phyloP scores from a whole-genome alignment of 2,797 vertebrate genomes.

The Odontamblyopus rebecca region DNA sequence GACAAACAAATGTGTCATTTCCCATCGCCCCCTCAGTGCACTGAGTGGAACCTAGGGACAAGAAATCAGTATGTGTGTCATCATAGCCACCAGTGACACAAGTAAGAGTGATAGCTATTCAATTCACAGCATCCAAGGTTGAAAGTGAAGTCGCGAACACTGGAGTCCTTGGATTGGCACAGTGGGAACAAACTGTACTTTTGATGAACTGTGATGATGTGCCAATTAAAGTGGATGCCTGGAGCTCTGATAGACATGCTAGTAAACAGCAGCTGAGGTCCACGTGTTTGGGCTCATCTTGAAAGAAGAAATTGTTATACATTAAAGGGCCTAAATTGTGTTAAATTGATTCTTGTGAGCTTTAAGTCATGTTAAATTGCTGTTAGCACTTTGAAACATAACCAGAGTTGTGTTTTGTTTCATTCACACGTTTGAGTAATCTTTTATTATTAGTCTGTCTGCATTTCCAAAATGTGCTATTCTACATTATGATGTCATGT shows the following conservation, averaged over 20 bases:
- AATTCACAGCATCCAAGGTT: conserved; percentile 7
- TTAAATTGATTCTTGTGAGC: too few species aligned
- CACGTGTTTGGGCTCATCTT: conserved; percentile 16
- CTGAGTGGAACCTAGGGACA: not conserved
- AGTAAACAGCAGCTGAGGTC: conserved; percentile 45
- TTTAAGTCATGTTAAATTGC: too few species aligned
- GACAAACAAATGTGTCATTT: conserved; percentile 56
- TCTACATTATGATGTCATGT: too few species aligned
- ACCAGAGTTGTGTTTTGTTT: too few species aligned
- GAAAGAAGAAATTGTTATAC: not conserved
- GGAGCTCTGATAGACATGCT: conserved; percentile 45
- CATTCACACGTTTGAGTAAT: too few species aligned
- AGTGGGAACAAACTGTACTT: conserved; percentile 18
- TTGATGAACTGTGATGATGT: conserved; percentile 28
- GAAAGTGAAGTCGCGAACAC: conserved; percentile 16
- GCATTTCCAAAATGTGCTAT: too few species aligned
- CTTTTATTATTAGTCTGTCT: too few species aligned
- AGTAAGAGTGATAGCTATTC: not conserved
- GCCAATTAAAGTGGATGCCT: conserved; percentile 35
- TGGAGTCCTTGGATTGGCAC: not conserved
- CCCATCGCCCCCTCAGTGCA: conserved; percentile 32
- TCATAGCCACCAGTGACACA: not conserved
- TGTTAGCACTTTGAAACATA: too few species aligned
- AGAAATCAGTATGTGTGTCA: not conserved
- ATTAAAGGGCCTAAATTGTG: not conserved